Base-by-base conservation (phyloP, 2,888 invertebrate genomes). In the Calameuta pallipes region DNA sequence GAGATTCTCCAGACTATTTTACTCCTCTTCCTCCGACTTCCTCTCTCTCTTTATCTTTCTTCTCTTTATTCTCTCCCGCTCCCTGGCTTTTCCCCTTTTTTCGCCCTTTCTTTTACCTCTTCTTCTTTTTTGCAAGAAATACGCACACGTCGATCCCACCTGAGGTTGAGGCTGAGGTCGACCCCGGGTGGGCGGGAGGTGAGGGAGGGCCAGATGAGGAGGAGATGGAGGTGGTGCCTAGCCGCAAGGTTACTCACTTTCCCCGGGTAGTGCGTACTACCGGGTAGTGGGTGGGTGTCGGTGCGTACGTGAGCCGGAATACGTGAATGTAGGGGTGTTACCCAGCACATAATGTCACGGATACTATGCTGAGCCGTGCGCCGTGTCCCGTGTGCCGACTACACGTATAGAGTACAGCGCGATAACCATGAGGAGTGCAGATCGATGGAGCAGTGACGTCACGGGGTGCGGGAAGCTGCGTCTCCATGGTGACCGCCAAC, bases 391-490 rank as follows among this genome's bases (percentile, higher is more conserved):
- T 80, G 81, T 81, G 81, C 76, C 80, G 82, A 81, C 83, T 85
- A 85, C 82, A 56, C 56, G 56, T 9, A 56, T 6, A 56, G 56
- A 23, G 56, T 23, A 70, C 30, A 82, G 84, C 80, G 84, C 83
- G 85, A 84, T 84, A 87, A 85, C 85, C 84, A 83, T 30, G 34
- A 83, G 86, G 86, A 83, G 85, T 85, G 87, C 88, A 87, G 89
- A 91, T 91, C 91, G 91, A 91, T 91, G 90, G 89, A 90, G 91
- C 91, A 85, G 88, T 91, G 91, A 90, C 90, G 91, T 91, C 90
- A 91, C 90, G 85, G 87, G 87, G 89, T 85, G 88, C 89, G 89
- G 89, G 91, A 91, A 87, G 90, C 91, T 91, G 91, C 89, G 91
- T 91, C 86, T 84, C 90, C 90, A 91, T 91, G 91, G 90, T 89